Percentiles rank a stretch among this genome's conserved stretches.
Evolutionary conservation across 2,797 vertebrate species (phyloP).

Genomic region (Clamator glandarius): DNA sequence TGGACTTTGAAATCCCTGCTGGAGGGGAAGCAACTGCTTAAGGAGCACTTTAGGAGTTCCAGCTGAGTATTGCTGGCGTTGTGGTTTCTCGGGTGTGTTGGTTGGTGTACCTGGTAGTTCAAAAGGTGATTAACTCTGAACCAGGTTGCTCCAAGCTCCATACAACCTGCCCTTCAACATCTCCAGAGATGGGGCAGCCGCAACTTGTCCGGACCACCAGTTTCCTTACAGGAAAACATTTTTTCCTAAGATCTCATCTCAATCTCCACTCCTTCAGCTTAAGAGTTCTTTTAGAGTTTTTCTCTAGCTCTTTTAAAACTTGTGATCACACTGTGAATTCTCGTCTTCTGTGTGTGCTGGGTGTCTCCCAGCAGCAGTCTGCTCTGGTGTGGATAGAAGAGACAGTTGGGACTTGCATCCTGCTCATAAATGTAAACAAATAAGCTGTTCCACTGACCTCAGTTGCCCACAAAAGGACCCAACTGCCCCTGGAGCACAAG

Average conservation of each 20-base stretch:
- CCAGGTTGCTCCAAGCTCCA: no score
- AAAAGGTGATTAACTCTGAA: background rate
- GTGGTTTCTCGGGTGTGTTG: no score
- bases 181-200: no score
- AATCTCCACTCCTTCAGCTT: no score
- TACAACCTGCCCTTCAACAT: no score
- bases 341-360: no score
- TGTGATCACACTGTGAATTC: accelerated
- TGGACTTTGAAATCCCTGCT: accelerated
- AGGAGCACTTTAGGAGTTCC: background rate
- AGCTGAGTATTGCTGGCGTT: background rate
- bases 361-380: background rate
- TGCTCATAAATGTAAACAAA: background rate
- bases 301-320: background rate
- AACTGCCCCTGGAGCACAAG: background rate
- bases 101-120: background rate
- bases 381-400: background rate
- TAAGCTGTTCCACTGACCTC: no score
- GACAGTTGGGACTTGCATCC: background rate
- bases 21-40: accelerated
- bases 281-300: background rate
- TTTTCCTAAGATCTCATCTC: no score
- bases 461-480: background rate
- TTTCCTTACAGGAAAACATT: no score
- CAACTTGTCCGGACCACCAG: no score